Evolutionary conservation across 2,797 vertebrate genomes (phyloP).

Genomic region (Trachurus trachurus): DNA sequence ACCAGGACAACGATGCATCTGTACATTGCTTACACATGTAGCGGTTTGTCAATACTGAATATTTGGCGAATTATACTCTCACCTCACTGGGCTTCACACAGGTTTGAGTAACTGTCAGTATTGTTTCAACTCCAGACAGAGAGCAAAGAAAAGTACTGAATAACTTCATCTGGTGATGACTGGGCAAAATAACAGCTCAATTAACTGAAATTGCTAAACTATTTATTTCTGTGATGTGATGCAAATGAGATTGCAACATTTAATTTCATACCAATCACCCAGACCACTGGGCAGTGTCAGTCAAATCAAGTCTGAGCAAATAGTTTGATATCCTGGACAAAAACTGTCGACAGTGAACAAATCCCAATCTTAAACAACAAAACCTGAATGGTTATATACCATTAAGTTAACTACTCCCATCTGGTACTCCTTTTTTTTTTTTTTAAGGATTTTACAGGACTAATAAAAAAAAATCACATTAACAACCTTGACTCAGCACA

Average conservation of each 20-base stretch:
- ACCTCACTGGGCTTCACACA: not conserved
- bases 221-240: slow-evolving; percentile 31
- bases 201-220: not conserved
- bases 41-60: slow-evolving; percentile 1
- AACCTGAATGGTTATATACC: slow-evolving; percentile 5
- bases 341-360: slow-evolving; percentile 7
- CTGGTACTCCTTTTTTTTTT: slow-evolving; percentile 36
- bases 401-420: slow-evolving; percentile 37
- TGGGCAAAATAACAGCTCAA: slow-evolving; percentile 10
- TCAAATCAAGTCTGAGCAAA: slow-evolving; percentile 30
- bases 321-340: not conserved
- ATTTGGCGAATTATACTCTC: slow-evolving; percentile 18
- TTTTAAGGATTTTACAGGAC: slow-evolving; percentile 44
- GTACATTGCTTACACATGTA: not conserved
- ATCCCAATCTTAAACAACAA: slow-evolving; percentile 1
- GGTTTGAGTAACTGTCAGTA: slow-evolving; percentile 16
- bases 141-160: not conserved
- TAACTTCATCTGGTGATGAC: slow-evolving; percentile 5
- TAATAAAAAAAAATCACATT: slow-evolving; percentile 21
- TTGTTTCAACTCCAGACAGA: not conserved
- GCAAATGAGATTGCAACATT: slow-evolving; percentile 24
- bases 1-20: slow-evolving; percentile 12
- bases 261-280: not conserved
- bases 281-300: slow-evolving; percentile 9
- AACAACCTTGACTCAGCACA: slow-evolving; percentile 41